Evolutionary conservation across 2,888 invertebrate genomes (phyloP), one percentile per base, ranked within the genome.

Genomic region (Sinodicranocentrus sp.): DNA sequence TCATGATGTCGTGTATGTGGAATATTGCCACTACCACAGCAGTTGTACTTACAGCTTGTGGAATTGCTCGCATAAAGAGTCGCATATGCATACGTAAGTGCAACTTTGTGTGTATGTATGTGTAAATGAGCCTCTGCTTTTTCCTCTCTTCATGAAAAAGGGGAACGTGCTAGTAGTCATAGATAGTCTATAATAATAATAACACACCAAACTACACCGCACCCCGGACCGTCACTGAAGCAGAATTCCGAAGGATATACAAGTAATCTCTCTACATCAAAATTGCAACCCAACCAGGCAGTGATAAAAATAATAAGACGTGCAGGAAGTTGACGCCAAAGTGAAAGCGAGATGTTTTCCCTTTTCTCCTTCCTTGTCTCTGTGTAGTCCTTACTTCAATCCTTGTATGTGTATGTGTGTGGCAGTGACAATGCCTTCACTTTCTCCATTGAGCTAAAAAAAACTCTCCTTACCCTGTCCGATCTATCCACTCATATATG

Each of bases 241-340:
- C 61, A 73, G 61, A 73, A 73, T 75, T 75, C 75, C 33, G 52
- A 75, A 65, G 75, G 75, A 75, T 52, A 65, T 75, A 54, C 65
- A 33, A 73, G 73, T 61, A 73, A 75, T 75, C 65, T 75, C 75
- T 65, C 65, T 48, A 28, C 63, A 75, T 65, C 75, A 61, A 26
- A 73, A 73, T 65, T 75, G 75, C 75, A 75, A 75, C 52, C 52
- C 21, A 65, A 65, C 75, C 65, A 65, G 28, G 48, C 48, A 48
- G 48, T 65, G 65, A 75, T 75, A 23, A 75, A 44, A 28, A 63
- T 52, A 65, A 75, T 75, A 65, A 65, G 26, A 75, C 25, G 25
- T n/a, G 10, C 17, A 65, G 52, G n/a, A 48, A n/a, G n/a, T n/a
- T 48, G 48, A 48, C 48, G 48, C 48, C 48, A n/a, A n/a, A 48